phyloP scores from a whole-genome alignment of 1,140 invertebrate species.

The Drepana arcuata region DNA sequence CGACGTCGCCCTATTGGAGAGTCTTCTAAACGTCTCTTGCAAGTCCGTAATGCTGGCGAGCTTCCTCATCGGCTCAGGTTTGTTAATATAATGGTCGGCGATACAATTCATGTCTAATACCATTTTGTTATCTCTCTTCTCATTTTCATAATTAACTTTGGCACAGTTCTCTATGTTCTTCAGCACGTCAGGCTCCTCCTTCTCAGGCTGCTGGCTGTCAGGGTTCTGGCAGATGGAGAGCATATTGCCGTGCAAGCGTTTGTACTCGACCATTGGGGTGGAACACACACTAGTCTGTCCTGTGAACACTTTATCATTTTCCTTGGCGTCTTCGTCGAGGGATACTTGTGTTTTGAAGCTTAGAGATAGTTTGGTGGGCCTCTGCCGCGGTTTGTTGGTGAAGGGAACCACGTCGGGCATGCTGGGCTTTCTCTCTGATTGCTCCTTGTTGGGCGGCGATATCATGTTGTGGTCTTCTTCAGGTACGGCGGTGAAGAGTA shows the following conservation, averaged over 20 bases:
- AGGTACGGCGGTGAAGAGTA: constrained; percentile 83
- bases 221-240: constrained; percentile 79
- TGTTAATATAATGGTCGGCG: constrained; percentile 62
- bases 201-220: constrained; percentile 49
- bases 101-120: constrained; percentile 52
- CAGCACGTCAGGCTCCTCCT: constrained; percentile 54
- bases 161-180: constrained; percentile 47
- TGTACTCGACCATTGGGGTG: constrained; percentile 81
- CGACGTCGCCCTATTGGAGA: constrained; percentile 66
- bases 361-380: constrained; percentile 73
- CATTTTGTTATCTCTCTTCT: constrained; percentile 54
- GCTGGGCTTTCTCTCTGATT: constrained; percentile 36
- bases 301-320: constrained; percentile 70
- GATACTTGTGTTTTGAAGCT: constrained; percentile 73
- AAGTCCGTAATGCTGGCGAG: constrained; percentile 70
- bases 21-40: constrained; percentile 70
- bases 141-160: constrained; percentile 34
- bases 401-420: constrained; percentile 70
- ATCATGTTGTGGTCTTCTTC: constrained; percentile 77
- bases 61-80: constrained; percentile 55
- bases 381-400: constrained; percentile 59
- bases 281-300: constrained; percentile 81
- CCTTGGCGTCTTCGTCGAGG: constrained; percentile 64
- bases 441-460: constrained; percentile 41
- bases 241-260: constrained; percentile 79